These are phyloP conservation scores for Medauroidea extradentata DNA, from an alignment of 1,140 invertebrate genomes.

Conservation along the genomic window DNA sequence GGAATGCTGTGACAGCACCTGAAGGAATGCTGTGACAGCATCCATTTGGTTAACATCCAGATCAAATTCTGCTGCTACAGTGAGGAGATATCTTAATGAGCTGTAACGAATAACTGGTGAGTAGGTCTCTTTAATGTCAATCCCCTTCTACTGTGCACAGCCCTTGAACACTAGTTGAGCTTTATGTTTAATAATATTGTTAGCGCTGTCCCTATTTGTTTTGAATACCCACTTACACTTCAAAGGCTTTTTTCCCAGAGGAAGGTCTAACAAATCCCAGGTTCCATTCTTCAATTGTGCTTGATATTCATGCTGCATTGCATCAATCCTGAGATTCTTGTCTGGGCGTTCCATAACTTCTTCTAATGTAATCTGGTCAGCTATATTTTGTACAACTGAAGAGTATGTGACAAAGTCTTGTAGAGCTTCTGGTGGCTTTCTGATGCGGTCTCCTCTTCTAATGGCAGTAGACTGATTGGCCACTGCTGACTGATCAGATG, in stretches of 20 bases:
- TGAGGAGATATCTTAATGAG: slow-evolving; percentile 8
- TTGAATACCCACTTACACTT: background rate
- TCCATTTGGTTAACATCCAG: slow-evolving; percentile 11
- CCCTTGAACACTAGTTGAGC: slow-evolving; percentile 21
- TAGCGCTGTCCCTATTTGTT: background rate
- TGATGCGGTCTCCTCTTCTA: too few relatives aligned
- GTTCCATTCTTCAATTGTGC: background rate
- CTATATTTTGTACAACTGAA: too few relatives aligned
- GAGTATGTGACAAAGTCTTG: too few relatives aligned
- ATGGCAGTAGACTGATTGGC: too few relatives aligned
- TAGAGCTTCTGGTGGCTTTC: too few relatives aligned
- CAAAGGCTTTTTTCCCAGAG: background rate
- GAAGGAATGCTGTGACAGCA: slow-evolving; percentile 31
- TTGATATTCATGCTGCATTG: slow-evolving; percentile 2
- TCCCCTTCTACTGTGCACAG: slow-evolving; percentile 25
- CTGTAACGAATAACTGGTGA: slow-evolving; percentile 15
- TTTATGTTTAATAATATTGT: background rate
- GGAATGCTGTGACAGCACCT: slow-evolving; percentile 33
- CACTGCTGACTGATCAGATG: too few relatives aligned
- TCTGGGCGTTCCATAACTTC: slow-evolving; percentile 1
- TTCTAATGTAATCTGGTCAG: background rate
- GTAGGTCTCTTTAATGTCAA: slow-evolving; percentile 21
- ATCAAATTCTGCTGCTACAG: slow-evolving; percentile 7
- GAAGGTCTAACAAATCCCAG: slow-evolving; percentile 1
- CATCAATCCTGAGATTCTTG: background rate